Base-by-base conservation (phyloP, 2,113 vertebrate genomes). In the Lucifuga dentata region DNA sequence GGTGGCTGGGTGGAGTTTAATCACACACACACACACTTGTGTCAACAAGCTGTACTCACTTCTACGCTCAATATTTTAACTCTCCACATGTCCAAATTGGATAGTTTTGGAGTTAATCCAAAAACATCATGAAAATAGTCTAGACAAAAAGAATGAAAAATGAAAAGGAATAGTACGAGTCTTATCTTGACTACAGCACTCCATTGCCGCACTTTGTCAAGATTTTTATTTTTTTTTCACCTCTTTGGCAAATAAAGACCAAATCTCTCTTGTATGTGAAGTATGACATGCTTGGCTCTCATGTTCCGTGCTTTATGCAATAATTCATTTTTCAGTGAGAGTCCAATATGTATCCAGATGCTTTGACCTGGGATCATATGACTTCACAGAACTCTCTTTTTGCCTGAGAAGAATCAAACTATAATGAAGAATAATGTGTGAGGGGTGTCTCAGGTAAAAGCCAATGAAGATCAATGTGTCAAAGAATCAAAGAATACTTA, bases 21-120 rank as follows among this genome's bases (percentile, higher is more conserved):
- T 75, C 67, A 69, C 77, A 57, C 36, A 9, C 32, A 52, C 43
- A 59, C 41, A 39, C 50, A 50, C 48, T 29, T 23, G 12, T n/a
- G 12, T 12, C 26, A 13, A 59, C 39, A 23, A 24, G 2, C 35
- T 12, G 50, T 0, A 39, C 33, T 26, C 13, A 46, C 36, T 9
- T 41, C 11, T 10, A 3, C 35, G 41, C 15, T 67, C 19, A 36
- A 48, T 58, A 52, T 23, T 29, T 19, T 15, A 49, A 19, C n/a
- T 46, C 29, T 49, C 8, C 5, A 16, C 11, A 56, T 48, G 35
- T 59, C 29, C 72, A 33, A 26, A 60, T 69, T 65, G 17, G 63
- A 55, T 15, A 64, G 60, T 43, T n/a, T n/a, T 43, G 40, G 40
- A 41, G 17, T 15, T n/a, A 45, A 56, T 15, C 17, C 40, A 15